Evolutionary conservation across 2,888 invertebrate genomes (phyloP), one percentile per base, ranked within the genome.

Genomic region (Euplagia quadripunctaria): DNA sequence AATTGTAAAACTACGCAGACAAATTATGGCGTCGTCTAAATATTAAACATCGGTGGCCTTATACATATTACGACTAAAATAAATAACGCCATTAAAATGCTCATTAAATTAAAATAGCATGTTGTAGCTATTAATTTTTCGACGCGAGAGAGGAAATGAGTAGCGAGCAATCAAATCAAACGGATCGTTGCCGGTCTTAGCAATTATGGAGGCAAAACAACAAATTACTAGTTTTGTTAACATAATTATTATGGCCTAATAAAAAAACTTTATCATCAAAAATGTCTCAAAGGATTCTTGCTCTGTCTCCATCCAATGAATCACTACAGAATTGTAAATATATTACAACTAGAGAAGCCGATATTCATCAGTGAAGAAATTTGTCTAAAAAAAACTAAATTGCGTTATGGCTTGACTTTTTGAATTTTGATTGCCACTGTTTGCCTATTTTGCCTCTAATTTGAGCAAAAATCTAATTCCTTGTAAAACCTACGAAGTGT

Each of bases 41-140:
- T 43, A 43, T 16, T 49, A 20, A n/a, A 49, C 49, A 65, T 55
- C 43, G 42, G 43, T 20, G 6, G 43, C 17, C 20, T 61, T 9
- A 49, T 49, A 61, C 8, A 41, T 49, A 61, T 61, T 46, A 49
- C 61, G 61, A 49, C 31, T 61, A 61, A 69, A 61, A 69, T 69
- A 69, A 69, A 69, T 69, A 69, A 61, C 69, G 20, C 46, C 46
- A 69, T 69, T 69, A 69, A 61, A 69, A 69, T 31, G 16, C 69
- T 61, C 46, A 68, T 68, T 68, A 68, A 46, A 68, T 68, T 61
- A 61, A 69, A 61, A 46, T 61, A 69, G 6, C 61, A 16, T 61
- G 58, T 69, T 61, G 61, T 46, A 61, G 43, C 69, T 46, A 64
- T 41, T 64, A 51, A 69, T 70, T 49, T 70, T 70, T 70, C 51